phyloP scores from a whole-genome alignment of 2,888 invertebrate genomes.

The Norana najaformis region DNA sequence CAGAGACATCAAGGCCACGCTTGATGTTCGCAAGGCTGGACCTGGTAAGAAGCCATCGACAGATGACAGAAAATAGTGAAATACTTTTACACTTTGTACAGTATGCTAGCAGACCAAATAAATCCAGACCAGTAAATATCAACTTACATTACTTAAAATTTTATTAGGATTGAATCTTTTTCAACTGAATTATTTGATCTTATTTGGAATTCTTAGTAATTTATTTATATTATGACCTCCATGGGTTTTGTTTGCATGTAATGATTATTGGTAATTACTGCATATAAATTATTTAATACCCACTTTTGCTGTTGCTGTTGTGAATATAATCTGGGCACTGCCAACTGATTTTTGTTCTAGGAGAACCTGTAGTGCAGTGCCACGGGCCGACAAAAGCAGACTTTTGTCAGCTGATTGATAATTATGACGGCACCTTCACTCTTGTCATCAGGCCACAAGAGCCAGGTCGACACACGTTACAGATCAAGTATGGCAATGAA shows the following conservation, averaged over 20 bases:
- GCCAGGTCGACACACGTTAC: conserved; percentile 87
- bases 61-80: background rate
- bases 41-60: conserved; percentile 56
- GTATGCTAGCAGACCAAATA: background rate
- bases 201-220: background rate
- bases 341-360: conserved; percentile 60
- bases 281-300: too few relatives aligned
- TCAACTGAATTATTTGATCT: background rate
- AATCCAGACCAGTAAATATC: background rate
- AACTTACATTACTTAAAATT: background rate
- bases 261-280: too few relatives aligned
- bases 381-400: conserved; percentile 90
- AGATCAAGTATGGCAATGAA: conserved; percentile 77
- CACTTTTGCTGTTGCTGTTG: background rate
- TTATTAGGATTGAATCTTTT: background rate
- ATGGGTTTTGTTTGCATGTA: too few relatives aligned
- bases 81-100: background rate
- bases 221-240: background rate
- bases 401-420: conserved; percentile 95
- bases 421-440: conserved; percentile 92
- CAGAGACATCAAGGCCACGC: conserved; percentile 93
- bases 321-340: background rate
- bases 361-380: conserved; percentile 95
- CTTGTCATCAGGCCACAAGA: conserved; percentile 94
- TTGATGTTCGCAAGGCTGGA: conserved; percentile 93